These are phyloP conservation scores for Synanthedon vespiformis DNA, from an alignment of 2,888 invertebrate species.

Conservation along the genomic window DNA sequence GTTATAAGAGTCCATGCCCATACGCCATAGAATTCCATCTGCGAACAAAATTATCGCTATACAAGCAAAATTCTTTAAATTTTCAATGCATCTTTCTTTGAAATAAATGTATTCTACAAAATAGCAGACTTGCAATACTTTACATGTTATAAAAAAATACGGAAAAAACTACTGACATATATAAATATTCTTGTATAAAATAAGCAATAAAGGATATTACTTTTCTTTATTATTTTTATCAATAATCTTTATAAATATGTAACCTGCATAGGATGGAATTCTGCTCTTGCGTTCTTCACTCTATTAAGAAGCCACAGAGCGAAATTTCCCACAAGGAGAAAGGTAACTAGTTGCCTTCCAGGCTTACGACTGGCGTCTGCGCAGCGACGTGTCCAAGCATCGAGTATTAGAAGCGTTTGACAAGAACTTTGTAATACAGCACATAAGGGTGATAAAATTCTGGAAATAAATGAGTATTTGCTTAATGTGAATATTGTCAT, in stretches of 20 bases:
- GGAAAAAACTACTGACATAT: no score
- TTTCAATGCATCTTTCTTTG: background rate
- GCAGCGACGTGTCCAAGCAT: constrained; percentile 71
- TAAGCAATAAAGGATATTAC: no score
- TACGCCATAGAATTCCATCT: constrained; percentile 75
- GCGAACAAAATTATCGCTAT: constrained; percentile 3
- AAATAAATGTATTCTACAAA: background rate
- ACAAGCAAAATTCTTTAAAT: constrained; percentile 3
- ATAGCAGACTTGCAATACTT: background rate
- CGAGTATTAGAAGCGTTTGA: constrained; percentile 72
- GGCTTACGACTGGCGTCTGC: constrained; percentile 62
- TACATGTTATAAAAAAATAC: no score
- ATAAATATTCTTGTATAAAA: no score
- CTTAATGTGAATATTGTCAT: no score
- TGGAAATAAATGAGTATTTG: constrained; percentile 13
- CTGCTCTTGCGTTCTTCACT: constrained; percentile 75
- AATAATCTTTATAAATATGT: background rate
- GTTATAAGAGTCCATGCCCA: constrained; percentile 83
- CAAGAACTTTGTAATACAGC: constrained; percentile 74
- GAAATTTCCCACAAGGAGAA: constrained; percentile 73
- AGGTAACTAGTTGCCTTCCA: constrained; percentile 77
- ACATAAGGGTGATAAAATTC: constrained; percentile 56
- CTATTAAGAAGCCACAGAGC: constrained; percentile 78
- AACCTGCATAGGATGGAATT: constrained; percentile 75
- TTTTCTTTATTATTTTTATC: no score